Evolutionary conservation across 2,797 vertebrate genomes (phyloP), one percentile per base, ranked within the genome.

Genomic region (Rhynchotus rufescens): DNA sequence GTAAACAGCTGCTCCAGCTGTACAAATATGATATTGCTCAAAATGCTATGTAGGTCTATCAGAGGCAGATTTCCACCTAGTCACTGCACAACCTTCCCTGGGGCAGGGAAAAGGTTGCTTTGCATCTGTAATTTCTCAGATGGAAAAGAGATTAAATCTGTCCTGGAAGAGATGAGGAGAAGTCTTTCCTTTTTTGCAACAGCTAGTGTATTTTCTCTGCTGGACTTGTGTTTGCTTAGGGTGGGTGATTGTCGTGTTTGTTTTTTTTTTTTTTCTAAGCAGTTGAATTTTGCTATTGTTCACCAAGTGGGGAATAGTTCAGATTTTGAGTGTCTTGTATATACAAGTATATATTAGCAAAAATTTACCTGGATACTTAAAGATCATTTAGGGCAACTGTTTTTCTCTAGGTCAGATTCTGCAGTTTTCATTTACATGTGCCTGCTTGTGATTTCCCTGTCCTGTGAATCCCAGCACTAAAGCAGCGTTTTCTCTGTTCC

Each of bases 71-170:
- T 80, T 77, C 57, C 44, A 86, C 81, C 57, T 19, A 74, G 79
- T 80, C 92, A 76, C 86, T 80, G 88, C 68, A 74, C 88, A 92
- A 38, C 96, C 91, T 95, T 93, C 82, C 94, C 91, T 92, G 90
- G 78, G 95, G 97, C 87, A 65, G 95, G 73, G 82, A 96, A 32
- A 36, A 54, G 52, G 52, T 75, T 67, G 54, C 42, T 97, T 96
- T 94, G 96, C 96, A 97, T 94, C 96, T 96, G 96, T 95, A 85
- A 92, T 95, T 96, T 96, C 91, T 95, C 92, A 96, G 91, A 94
- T 77, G 71, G 95, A 97, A 95, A 96, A n/a, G 77, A 95, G 49
- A 28, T 84, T 45, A 81, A 77, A 89, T 88, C 96, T 96, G 88
- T 94, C 94, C 95, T 95, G 95, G 75, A 94, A 97, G 94, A 97